Evolutionary conservation across 2,888 invertebrate species (phyloP).

Genomic region (Drosophila putrida): DNA sequence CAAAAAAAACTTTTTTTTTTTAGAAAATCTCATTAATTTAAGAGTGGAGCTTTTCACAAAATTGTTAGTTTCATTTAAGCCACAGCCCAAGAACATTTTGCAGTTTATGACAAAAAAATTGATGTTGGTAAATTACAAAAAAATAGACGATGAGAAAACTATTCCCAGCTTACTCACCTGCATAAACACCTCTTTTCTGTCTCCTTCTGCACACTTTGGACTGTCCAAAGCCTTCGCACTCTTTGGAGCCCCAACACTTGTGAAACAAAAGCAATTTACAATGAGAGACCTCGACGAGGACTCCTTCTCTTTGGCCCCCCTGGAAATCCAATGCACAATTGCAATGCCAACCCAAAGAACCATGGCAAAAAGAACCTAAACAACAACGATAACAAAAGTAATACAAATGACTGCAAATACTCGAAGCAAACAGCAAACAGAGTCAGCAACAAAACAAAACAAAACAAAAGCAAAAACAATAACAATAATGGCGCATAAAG

Average conservation of each 20-base stretch:
- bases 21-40: constrained; percentile 34
- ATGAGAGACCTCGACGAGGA: constrained; percentile 47
- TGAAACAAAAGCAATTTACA: constrained; percentile 56
- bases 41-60: constrained; percentile 5
- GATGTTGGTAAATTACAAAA: constrained; percentile 2
- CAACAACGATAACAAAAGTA: constrained; percentile 47
- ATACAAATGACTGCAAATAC: constrained; percentile 69
- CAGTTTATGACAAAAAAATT: constrained; percentile 19
- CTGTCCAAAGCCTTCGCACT: constrained; percentile 24
- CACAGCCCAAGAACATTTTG: constrained; percentile 7
- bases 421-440: constrained; percentile 44
- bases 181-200: constrained; percentile 1
- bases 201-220: not conserved
- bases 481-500: constrained; percentile 19
- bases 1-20: not conserved
- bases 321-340: constrained; percentile 47
- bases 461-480: constrained; percentile 18
- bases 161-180: constrained; percentile 5
- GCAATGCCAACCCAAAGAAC: constrained; percentile 43
- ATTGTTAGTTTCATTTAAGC: constrained; percentile 4
- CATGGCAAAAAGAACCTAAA: constrained; percentile 17
- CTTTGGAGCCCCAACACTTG: constrained; percentile 31
- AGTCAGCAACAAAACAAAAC: not conserved
- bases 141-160: constrained; percentile 4
- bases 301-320: not conserved